Base-by-base conservation (phyloP, 2,797 vertebrate species). In the Gymnothorax javanicus region DNA sequence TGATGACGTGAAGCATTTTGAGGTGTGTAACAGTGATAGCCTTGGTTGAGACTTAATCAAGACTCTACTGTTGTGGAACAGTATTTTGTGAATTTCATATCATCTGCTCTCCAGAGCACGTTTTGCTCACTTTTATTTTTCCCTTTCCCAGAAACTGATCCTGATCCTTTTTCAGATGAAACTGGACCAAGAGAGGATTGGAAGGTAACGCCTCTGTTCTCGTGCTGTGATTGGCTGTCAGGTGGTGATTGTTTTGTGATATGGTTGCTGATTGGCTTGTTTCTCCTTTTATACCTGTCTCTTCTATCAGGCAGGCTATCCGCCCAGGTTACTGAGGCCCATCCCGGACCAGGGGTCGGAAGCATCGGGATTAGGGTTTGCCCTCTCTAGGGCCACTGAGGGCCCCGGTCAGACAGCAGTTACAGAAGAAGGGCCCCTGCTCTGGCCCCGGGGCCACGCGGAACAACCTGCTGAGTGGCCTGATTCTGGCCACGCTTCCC, bases 351-450 rank as follows among this genome's bases (percentile, higher is more conserved):
- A 90, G n/a, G 86, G 85, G 0, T 93, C 94, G 0, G 92, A 94
- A 84, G 94, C 93, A 85, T 95, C 95, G 0, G 95, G 94, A 33
- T 95, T 95, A 90, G 91, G 96, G 84, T 95, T 95, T 87, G 95
- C 95, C 0, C 89, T 90, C 7, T 59, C 86, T 9, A 88, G 86
- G 85, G 90, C 91, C 0, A 94, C 92, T 1, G 86, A 89, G 2
- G 86, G 12, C 52, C 89, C 92, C 0, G 57, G 89, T 54, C 93
- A 89, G 13, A 87, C 90, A 23, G 93, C 93, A 71, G 94, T 95
- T 84, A 94, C 94, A 69, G 95, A 95, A 64, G 95, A 96, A 86
- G 93, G 93, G 0, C 95, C 94, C 0, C 7, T 95, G 91, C 92
- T 93, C 0, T 73, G 87, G 90, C 84, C 90, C 7, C 25, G 9